These are phyloP conservation scores for Hydrolagus affinis DNA, from an alignment of 2,113 vertebrate genomes.

Conservation along the genomic window DNA sequence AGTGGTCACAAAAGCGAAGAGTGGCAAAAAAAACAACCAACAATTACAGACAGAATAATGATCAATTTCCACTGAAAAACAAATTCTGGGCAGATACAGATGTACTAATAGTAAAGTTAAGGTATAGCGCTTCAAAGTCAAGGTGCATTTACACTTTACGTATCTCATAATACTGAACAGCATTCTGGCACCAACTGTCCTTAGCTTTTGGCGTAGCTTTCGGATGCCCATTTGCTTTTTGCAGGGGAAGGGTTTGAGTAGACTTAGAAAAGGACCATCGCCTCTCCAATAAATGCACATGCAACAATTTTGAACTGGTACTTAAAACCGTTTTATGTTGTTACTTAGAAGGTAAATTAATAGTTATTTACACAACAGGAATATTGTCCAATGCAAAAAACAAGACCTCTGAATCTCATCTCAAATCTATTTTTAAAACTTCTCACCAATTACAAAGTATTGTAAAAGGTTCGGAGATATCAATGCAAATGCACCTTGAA, in stretches of 20 bases:
- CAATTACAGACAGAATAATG: slow-evolving; percentile 20
- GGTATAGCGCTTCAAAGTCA: slow-evolving; percentile 4
- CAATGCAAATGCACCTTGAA: slow-evolving; percentile 24
- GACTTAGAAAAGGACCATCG: background rate
- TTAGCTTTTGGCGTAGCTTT: background rate
- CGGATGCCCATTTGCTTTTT: background rate
- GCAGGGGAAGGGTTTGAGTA: background rate
- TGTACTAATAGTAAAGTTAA: background rate
- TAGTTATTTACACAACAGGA: background rate
- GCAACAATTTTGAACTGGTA: background rate
- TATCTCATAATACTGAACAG: slow-evolving; percentile 8
- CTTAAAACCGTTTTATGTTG: background rate
- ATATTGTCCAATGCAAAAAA: background rate
- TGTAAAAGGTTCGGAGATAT: background rate
- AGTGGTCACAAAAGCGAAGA: slow-evolving; percentile 3
- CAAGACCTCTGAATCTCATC: background rate
- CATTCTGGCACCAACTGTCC: background rate
- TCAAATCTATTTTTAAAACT: background rate
- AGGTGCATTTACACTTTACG: slow-evolving; percentile 11
- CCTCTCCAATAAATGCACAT: no score
- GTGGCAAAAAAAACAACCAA: background rate
- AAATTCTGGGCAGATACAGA: slow-evolving; percentile 14
- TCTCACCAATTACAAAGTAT: background rate
- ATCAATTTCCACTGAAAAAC: background rate
- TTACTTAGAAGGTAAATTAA: background rate